Evolutionary conservation across 2,113 vertebrate species (phyloP).

Genomic region (Macaca nemestrina): DNA sequence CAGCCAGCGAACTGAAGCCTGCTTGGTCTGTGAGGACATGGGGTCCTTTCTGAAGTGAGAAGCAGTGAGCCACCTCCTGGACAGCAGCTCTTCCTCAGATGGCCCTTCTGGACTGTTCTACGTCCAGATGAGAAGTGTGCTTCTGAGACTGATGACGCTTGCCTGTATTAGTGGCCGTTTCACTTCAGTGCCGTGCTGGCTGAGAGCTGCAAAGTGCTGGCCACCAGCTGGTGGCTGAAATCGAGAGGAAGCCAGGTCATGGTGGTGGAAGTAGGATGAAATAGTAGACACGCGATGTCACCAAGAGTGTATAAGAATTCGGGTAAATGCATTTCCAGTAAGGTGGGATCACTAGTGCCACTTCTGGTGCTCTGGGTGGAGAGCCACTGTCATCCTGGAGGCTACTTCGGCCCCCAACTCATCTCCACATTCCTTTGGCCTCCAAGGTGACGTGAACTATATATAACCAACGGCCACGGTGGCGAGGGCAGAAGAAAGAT

Average conservation of each 20-base stretch:
- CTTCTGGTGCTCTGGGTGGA: not conserved
- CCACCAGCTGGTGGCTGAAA: conserved; percentile 18
- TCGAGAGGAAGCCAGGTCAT: not conserved
- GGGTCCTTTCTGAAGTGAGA: not conserved
- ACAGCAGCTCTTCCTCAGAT: fast-evolving
- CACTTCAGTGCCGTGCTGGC: not conserved
- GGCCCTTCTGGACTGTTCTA: not conserved
- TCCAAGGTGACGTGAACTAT: not conserved
- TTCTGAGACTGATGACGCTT: not conserved
- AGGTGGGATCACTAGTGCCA: not conserved
- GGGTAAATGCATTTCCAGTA: not conserved
- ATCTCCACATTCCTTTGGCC: not conserved
- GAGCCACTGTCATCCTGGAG: not conserved
- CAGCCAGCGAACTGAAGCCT: not conserved
- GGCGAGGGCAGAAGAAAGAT: conserved; percentile 6
- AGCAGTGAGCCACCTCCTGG: not conserved
- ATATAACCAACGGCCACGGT: not conserved
- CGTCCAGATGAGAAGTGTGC: not conserved
- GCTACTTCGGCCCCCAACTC: not conserved
- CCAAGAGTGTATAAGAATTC: not conserved
- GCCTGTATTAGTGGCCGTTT: not conserved
- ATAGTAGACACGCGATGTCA: not conserved
- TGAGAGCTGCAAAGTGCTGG: not conserved
- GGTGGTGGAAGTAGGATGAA: not conserved
- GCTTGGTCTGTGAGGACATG: not conserved